Percentiles rank a stretch among this genome's conserved stretches.
These are phyloP conservation scores for Napeogenes sylphis DNA, from an alignment of 2,888 invertebrate species.

Conservation along the genomic window DNA sequence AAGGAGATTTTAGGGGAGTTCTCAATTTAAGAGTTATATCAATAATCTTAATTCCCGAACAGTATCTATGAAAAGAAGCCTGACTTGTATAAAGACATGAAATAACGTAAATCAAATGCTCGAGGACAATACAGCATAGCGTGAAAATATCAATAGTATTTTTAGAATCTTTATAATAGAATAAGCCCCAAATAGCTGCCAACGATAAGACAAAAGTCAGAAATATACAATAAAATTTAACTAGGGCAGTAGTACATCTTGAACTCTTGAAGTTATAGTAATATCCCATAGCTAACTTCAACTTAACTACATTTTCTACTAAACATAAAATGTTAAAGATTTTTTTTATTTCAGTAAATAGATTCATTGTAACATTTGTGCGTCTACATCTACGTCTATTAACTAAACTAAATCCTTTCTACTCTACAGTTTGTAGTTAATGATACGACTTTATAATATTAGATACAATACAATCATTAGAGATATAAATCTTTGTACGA, in stretches of 20 bases:
- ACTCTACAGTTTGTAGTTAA: too few species aligned
- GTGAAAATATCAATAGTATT: not conserved
- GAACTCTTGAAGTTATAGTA: not conserved
- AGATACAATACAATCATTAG: not conserved
- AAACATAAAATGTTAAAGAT: not conserved
- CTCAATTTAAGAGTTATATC: not conserved
- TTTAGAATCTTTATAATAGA: not conserved
- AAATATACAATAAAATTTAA: not conserved
- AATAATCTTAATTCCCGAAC: not conserved
- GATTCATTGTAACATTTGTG: not conserved
- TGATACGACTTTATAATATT: too few species aligned
- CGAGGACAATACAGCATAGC: not conserved
- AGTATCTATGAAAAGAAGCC: not conserved
- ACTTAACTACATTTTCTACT: not conserved
- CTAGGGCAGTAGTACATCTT: not conserved
- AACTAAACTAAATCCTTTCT: too few species aligned
- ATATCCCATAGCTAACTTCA: not conserved
- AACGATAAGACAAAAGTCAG: not conserved
- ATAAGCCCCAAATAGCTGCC: not conserved
- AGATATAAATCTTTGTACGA: not conserved
- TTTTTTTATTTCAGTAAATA: not conserved
- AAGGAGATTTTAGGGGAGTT: not conserved
- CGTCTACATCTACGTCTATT: too few species aligned
- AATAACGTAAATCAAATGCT: not conserved
- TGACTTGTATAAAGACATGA: not conserved